phyloP scores from a whole-genome alignment of 1,140 invertebrate genomes.

The Drosophila nikananu region DNA sequence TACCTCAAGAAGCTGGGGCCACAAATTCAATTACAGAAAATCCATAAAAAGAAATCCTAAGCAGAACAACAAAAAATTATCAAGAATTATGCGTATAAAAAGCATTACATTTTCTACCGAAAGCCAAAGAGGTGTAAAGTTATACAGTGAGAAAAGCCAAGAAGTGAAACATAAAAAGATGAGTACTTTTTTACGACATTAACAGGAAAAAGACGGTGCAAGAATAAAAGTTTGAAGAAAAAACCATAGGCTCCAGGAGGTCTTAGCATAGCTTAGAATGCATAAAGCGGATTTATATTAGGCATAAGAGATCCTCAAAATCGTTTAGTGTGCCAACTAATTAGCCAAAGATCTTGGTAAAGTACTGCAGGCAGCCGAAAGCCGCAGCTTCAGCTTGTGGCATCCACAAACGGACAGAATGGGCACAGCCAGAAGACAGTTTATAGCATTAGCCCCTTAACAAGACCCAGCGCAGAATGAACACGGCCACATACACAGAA shows the following conservation, averaged over 20 bases:
- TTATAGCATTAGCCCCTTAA: constrained; percentile 50
- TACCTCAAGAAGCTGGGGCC: constrained; percentile 50
- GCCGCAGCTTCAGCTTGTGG: neutral
- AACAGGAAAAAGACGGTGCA: constrained; percentile 62
- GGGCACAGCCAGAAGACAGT: constrained; percentile 70
- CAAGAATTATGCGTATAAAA: constrained; percentile 35
- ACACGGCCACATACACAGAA: constrained; percentile 28
- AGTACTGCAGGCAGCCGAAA: constrained; percentile 7
- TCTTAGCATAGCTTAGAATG: constrained; percentile 29
- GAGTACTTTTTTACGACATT: constrained; percentile 68
- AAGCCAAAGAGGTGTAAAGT: constrained; percentile 69
- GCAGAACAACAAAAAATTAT: constrained; percentile 56
- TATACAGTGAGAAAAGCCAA: constrained; percentile 47
- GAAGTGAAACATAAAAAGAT: constrained; percentile 58
- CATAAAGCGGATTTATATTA: constrained; percentile 70
- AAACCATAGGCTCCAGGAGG: constrained; percentile 3
- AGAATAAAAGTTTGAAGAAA: neutral
- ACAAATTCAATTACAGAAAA: constrained; percentile 76
- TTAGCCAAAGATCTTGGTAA: constrained; percentile 49
- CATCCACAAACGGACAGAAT: constrained; percentile 65
- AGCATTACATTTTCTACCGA: constrained; percentile 42
- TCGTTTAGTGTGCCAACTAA: constrained; percentile 75
- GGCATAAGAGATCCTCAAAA: constrained; percentile 66
- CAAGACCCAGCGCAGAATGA: constrained; percentile 36
- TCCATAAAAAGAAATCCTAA: constrained; percentile 18